These are phyloP conservation scores for Thamnophis elegans DNA, from an alignment of 2,797 vertebrate genomes.

Conservation along the genomic window DNA sequence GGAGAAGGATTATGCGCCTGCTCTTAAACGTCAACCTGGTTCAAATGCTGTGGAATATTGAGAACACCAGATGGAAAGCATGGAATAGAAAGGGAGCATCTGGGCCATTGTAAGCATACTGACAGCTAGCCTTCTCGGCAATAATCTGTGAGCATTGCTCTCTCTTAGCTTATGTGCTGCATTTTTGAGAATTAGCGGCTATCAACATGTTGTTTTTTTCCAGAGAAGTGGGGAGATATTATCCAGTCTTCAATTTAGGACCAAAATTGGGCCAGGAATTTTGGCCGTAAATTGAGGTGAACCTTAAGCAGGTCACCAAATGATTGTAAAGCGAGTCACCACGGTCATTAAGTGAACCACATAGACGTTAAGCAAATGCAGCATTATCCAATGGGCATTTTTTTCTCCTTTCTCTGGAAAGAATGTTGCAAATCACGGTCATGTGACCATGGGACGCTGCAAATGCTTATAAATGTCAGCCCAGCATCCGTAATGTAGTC, in stretches of 20 bases:
- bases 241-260: neutral
- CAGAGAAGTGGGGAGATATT: neutral
- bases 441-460: neutral
- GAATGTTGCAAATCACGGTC: neutral
- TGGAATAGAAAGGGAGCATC: neutral
- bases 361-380: neutral
- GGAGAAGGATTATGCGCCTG: no score
- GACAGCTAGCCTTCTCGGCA: neutral
- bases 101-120: neutral
- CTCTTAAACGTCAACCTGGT: neutral
- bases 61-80: neutral
- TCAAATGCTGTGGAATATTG: neutral
- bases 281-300: neutral
- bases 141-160: neutral
- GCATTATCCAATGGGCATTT: neutral
- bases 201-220: neutral
- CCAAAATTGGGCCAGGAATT: neutral
- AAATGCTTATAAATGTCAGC: neutral
- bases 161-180: neutral
- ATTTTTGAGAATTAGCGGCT: neutral
- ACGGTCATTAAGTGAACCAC: neutral
- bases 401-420: neutral
- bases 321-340: neutral
- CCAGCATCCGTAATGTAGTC: neutral
- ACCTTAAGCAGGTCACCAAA: neutral